These are phyloP conservation scores for Psilanteris sp. DNA, from an alignment of 1,140 invertebrate species.

Conservation along the genomic window DNA sequence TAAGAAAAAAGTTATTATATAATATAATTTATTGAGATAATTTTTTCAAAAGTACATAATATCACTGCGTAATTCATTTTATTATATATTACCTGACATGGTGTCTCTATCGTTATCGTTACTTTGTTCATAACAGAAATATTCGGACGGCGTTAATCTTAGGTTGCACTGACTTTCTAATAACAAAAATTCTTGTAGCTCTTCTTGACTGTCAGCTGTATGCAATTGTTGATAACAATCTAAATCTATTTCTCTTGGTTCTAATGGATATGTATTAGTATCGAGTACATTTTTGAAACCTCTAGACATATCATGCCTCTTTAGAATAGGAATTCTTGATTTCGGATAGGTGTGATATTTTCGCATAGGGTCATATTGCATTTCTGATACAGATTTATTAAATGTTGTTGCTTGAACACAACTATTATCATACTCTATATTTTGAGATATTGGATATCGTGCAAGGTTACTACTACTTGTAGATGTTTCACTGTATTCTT, in stretches of 20 bases:
- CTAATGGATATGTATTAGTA: constrained; percentile 80
- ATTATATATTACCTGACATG: constrained; percentile 76
- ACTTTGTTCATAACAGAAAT: constrained; percentile 63
- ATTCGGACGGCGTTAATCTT: constrained; percentile 76
- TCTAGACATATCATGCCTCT: constrained; percentile 63
- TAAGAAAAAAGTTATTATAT: no score
- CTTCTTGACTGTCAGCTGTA: constrained; percentile 83
- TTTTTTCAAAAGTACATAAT: no score
- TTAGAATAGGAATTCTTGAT: constrained; percentile 74
- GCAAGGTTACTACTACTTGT: constrained; percentile 77
- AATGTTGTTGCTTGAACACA: background rate
- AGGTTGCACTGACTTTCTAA: constrained; percentile 83
- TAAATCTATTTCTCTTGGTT: constrained; percentile 82
- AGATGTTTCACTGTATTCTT: constrained; percentile 82
- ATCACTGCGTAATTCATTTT: no score
- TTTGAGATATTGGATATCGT: constrained; percentile 27
- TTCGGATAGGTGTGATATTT: constrained; percentile 82
- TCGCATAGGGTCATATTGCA: constrained; percentile 66
- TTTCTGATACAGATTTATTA: constrained; percentile 7
- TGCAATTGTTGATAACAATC: constrained; percentile 82
- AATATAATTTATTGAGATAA: no score
- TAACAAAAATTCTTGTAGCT: constrained; percentile 84
- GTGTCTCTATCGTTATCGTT: constrained; percentile 72
- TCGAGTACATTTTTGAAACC: constrained; percentile 71
- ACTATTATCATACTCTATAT: constrained; percentile 10